Evolutionary conservation across 2,797 vertebrate species (phyloP).

Genomic region (Crocodylus rhombifer): DNA sequence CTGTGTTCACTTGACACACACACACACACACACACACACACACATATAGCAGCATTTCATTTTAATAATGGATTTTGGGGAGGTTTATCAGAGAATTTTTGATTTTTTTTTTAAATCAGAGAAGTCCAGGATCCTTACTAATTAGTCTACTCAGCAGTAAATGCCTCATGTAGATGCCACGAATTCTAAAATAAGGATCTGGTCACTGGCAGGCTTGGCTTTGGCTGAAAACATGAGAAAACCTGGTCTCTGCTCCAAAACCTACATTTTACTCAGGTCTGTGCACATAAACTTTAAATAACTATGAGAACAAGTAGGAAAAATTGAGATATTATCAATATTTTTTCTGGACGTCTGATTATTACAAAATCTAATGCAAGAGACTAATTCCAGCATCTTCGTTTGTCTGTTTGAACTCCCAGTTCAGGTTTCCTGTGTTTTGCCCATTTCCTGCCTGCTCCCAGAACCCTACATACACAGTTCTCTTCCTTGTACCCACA

Average conservation of each 20-base stretch:
- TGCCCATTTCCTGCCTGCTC: not conserved
- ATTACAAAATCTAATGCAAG: not conserved
- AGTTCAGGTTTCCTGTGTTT: not conserved
- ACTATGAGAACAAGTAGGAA: slow-evolving; percentile 17
- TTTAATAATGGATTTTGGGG: too few relatives aligned
- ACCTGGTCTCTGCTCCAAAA: not conserved
- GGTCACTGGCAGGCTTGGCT: not conserved
- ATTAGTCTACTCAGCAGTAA: too few relatives aligned
- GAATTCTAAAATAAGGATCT: not conserved
- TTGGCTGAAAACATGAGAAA: not conserved
- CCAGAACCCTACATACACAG: not conserved
- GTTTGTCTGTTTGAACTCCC: not conserved
- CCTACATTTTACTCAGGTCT: not conserved
- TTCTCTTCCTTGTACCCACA: not conserved
- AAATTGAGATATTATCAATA: not conserved
- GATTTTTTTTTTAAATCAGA: too few relatives aligned
- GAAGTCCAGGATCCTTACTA: too few relatives aligned
- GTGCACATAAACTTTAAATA: slow-evolving; percentile 5
- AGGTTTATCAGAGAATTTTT: too few relatives aligned
- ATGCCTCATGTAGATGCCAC: not conserved
- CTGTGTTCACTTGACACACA: too few relatives aligned
- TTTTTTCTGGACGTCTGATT: not conserved
- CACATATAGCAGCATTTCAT: too few relatives aligned
- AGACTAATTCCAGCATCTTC: slow-evolving; percentile 19
- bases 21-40: too few relatives aligned